Conservation (phyloP, 2,888 invertebrate genomes). For the Calliopum simillimum region DNA sequence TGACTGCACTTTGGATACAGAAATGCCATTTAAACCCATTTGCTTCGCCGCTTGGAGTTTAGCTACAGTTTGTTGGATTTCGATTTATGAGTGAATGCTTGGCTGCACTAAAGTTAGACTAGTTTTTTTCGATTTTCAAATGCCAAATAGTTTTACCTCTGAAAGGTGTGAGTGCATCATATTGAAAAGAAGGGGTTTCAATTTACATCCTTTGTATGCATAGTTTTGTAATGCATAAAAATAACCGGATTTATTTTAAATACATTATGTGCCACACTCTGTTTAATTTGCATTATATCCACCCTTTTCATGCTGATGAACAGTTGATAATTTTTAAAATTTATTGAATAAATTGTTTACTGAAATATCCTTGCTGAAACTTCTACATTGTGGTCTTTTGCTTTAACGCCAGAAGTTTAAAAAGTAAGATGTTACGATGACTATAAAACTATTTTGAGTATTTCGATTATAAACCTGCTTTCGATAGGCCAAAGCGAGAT, state of each 20-base stretch:
- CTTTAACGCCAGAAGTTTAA: no score
- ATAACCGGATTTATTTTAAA: constrained; percentile 18
- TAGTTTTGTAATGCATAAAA: no score
- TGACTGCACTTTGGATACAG: constrained; percentile 61
- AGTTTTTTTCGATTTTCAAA: neutral
- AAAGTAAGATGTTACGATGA: no score
- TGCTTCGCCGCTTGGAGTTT: constrained; percentile 46
- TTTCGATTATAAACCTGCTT: no score
- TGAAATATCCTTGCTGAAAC: no score
- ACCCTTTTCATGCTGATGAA: constrained; percentile 32
- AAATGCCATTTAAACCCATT: constrained; percentile 60
- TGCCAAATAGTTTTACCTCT: neutral
- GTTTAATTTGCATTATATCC: constrained; percentile 9
- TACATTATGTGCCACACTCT: neutral
- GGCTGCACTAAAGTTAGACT: constrained; percentile 11
- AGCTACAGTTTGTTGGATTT: constrained; percentile 45
- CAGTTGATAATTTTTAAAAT: constrained; percentile 38
- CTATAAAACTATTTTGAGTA: no score
- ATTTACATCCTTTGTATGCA: no score
- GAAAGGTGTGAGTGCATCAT: no score
- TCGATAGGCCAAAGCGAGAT: no score
- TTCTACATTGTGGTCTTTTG: no score
- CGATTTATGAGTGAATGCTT: constrained; percentile 33
- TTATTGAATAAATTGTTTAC: constrained; percentile 32
- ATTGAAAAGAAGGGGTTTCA: no score